Base-by-base conservation (phyloP, 30 jellyfish, hydroid and myxozoan genomes). In the Aurelia aurita region DNA sequence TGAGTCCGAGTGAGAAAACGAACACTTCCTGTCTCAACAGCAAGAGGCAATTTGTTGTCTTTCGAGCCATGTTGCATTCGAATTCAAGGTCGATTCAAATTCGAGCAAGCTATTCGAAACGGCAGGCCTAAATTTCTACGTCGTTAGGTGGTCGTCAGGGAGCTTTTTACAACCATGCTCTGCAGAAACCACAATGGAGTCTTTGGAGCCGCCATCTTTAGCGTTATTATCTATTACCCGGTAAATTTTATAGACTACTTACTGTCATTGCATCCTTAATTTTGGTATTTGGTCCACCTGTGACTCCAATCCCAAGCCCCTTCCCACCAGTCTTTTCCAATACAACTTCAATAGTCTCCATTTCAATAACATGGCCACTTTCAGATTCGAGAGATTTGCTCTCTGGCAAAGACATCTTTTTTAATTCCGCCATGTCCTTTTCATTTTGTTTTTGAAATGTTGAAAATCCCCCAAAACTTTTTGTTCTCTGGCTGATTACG, bases 281-380 rank as follows among this genome's bases (percentile, higher is more conserved):
- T 69, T 69, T 62, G 58, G 79, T 90, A 34, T 59, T 88, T 25
- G 97, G 89, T 46, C 97, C 97, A 5, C 99, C 99, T 46, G 92
- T 81, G 58, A 94, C 97, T 18, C 91, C 99, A 19, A 94, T 94
- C 25, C 99, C 99, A 59, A 94, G 84, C 12, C 99, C 99, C 47
- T 60, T 87, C 21, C 96, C 96, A 9, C 84, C 55, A 3, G 60
- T 82, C 66, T 89, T 89, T 35, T 72, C 45, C 72, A 94, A 54
- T 5, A 29, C 90, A 55, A 94, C 79, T 49, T 91, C 96, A 45
- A 91, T 28, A 1, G 77, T 70, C 7, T 88, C 92, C 97, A 91
- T 79, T 71, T 68, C 79, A 21, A 67, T 85, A 71, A 66, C 54
- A 28, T 58, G 74, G 8, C 11, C 82, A 72, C 47, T 77, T 12